phyloP scores from a whole-genome alignment of 2,888 invertebrate species.

The Fragum whitleyi region DNA sequence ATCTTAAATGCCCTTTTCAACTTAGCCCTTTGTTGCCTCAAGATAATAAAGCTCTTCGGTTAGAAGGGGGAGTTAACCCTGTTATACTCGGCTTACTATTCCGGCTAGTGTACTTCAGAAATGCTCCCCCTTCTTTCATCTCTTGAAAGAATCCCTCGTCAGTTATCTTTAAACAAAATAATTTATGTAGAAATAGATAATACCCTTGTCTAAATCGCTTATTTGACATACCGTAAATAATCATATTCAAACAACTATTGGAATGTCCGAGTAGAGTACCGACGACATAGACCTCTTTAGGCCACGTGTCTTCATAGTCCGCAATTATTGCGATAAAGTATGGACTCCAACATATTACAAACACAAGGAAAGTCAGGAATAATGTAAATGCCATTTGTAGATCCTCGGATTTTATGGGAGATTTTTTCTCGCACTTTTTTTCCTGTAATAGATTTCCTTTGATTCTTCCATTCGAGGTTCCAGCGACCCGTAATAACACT shows the following conservation, averaged over 20 bases:
- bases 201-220: slow-evolving; percentile 71
- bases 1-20: no score
- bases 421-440: slow-evolving; percentile 21
- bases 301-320: slow-evolving; percentile 65
- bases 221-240: slow-evolving; percentile 72
- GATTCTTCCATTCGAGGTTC: slow-evolving; percentile 16
- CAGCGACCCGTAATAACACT: slow-evolving; percentile 25
- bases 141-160: slow-evolving; percentile 48
- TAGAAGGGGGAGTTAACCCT: not conserved
- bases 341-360: slow-evolving; percentile 71
- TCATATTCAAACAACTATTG: slow-evolving; percentile 73
- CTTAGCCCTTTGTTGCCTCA: no score
- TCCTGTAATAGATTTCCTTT: slow-evolving; percentile 19
- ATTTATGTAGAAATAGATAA: slow-evolving; percentile 48
- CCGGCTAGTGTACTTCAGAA: slow-evolving; percentile 43
- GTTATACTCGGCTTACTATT: slow-evolving; percentile 13
- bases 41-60: not conserved
- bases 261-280: slow-evolving; percentile 71
- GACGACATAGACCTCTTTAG: slow-evolving; percentile 68
- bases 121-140: slow-evolving; percentile 17
- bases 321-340: slow-evolving; percentile 67
- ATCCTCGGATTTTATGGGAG: slow-evolving; percentile 57
- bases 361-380: slow-evolving; percentile 72
- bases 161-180: slow-evolving; percentile 47
- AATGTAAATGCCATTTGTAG: slow-evolving; percentile 71